phyloP scores from a whole-genome alignment of 2,888 invertebrate genomes.

The Elgonia sp. region DNA sequence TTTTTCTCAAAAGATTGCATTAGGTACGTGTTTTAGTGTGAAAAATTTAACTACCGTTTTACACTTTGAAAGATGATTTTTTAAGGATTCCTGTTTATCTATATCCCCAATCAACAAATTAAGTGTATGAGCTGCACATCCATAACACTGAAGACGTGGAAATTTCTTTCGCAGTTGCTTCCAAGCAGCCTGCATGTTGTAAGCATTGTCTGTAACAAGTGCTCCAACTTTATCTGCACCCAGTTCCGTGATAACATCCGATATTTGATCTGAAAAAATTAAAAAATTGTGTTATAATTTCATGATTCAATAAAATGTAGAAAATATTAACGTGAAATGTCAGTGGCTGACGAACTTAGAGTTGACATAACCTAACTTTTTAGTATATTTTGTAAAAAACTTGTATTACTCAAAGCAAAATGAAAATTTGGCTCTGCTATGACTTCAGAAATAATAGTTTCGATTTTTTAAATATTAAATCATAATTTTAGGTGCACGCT shows the following conservation, averaged over 20 bases:
- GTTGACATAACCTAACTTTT: too few relatives aligned
- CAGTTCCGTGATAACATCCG: constrained; percentile 31
- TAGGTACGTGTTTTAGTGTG: constrained; percentile 37
- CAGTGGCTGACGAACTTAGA: too few relatives aligned
- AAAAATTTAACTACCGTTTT: constrained; percentile 42
- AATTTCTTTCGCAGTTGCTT: constrained; percentile 32
- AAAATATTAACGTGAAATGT: neutral
- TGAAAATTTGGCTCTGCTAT: too few relatives aligned
- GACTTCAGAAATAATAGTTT: too few relatives aligned
- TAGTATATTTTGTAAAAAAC: too few relatives aligned
- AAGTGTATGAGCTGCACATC: constrained; percentile 44
- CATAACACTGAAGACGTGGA: constrained; percentile 40
- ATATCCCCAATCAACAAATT: constrained; percentile 52
- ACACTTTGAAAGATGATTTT: constrained; percentile 32
- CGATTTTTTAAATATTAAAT: too few relatives aligned
- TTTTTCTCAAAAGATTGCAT: constrained; percentile 32
- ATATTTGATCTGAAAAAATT: constrained; percentile 29
- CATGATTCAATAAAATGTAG: neutral
- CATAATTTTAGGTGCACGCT: too few relatives aligned
- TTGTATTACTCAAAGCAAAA: too few relatives aligned
- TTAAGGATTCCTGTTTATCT: constrained; percentile 34
- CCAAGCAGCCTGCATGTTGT: constrained; percentile 52
- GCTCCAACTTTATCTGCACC: constrained; percentile 38
- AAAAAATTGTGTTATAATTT: neutral
- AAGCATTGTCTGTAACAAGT: constrained; percentile 47